Base-by-base conservation (phyloP, 30 jellyfish, hydroid and myxozoan genomes). In the Aurelia sp. region DNA sequence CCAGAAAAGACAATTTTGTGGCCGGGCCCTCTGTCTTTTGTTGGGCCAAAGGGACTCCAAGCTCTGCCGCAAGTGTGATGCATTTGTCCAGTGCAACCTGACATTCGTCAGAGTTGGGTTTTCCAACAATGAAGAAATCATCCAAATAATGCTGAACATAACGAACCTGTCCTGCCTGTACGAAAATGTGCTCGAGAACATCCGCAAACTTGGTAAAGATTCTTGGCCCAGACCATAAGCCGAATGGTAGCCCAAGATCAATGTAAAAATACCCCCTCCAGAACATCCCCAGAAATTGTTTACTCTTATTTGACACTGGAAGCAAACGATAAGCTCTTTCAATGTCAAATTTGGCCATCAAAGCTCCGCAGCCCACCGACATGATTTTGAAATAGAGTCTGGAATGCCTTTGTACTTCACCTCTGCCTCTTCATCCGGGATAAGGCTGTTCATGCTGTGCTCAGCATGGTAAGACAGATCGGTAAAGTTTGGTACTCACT, bases 211-310 rank as follows among this genome's bases (percentile, higher is more conserved):
- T 30, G 30, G 90, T 71, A 66, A 89, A 89, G 31, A 63, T 81
- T 48, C 52, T 20, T 41, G 97, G 97, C 16, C 96, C 97, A 22
- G 96, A 82, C 1, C 97, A 71, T 12, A 91, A 65, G 18, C 97
- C 97, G 58, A 89, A 89, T 2, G 95, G 97, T 21, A 89, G 31
- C 8, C 96, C 97, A 3, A 89, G 63, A 50, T 81, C 97, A 61
- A 89, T 91, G 73, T 35, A 81, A 75, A 67, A 82, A 19, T 61
- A 11, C 13, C 64, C 86, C 11, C 76, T 64, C 97, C 97, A 89
- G 15, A 40, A 33, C 80, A 89, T 30, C 8, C 83, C 97, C 11
- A 89, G 73, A 40, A 81, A 89, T 18, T 62, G 11, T 4, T 91
- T 76, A 19, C 60, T 79, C 31, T 51, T 33, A 23, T n/a, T 64